Evolutionary conservation across 2,113 vertebrate genomes (phyloP).

Genomic region (Prietella phreatophila): DNA sequence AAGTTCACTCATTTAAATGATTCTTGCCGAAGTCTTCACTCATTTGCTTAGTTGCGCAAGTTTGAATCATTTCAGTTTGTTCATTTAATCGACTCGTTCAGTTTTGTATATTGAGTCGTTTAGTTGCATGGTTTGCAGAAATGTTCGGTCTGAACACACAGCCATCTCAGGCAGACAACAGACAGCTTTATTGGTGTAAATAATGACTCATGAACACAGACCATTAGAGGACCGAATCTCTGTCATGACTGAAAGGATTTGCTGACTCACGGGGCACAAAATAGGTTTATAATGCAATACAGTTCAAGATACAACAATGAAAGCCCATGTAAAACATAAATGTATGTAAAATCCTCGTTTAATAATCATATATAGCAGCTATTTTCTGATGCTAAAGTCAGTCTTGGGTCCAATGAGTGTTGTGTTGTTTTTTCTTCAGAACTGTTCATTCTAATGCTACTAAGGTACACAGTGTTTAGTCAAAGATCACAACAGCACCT

Average conservation of each 20-base stretch:
- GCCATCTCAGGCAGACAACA: neutral
- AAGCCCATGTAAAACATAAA: neutral
- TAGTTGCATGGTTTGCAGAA: too few relatives aligned
- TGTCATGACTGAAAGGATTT: neutral
- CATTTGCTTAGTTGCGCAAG: too few relatives aligned
- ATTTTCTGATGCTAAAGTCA: neutral
- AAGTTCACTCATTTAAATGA: neutral
- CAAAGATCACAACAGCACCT: constrained; percentile 61
- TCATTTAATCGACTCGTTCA: too few relatives aligned
- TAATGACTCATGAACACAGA: neutral
- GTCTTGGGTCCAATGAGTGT: neutral
- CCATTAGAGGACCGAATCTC: neutral
- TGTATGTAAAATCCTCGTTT: neutral
- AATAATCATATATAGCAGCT: neutral
- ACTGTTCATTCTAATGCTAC: neutral
- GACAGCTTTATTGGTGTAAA: neutral
- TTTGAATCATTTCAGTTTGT: neutral
- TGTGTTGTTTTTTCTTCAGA: neutral
- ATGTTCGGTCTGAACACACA: neutral
- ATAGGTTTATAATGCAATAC: neutral
- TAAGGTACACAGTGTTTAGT: constrained; percentile 51
- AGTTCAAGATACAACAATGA: too few relatives aligned
- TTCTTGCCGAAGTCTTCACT: neutral
- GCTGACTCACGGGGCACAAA: neutral
- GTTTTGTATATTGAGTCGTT: neutral